Conservation (phyloP, 1,140 invertebrate genomes). For the Trachelipus rathkii region DNA sequence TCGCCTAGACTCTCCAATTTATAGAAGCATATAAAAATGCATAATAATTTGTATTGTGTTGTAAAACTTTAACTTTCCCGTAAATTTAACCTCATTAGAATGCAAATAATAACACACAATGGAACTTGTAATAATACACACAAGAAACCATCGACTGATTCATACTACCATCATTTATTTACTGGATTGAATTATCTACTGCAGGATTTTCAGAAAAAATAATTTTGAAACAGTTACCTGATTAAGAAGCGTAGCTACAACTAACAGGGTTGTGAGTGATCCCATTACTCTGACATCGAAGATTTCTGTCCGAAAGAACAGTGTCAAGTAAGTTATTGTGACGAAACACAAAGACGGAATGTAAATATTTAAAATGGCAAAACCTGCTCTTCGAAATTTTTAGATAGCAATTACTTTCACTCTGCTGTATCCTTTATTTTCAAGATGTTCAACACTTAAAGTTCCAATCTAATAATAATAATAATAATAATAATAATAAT, state of each 20-base stretch:
- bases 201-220: neutral
- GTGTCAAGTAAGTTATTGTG: conserved; percentile 10
- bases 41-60: no score
- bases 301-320: conserved; percentile 26
- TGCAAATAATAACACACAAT: no score
- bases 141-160: no score
- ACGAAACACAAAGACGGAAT: conserved; percentile 20
- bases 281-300: conserved; percentile 32
- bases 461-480: neutral
- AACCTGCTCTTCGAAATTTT: conserved; percentile 16
- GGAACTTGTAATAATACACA: no score
- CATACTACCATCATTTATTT: no score
- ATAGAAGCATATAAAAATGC: no score
- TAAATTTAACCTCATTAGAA: no score
- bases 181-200: no score
- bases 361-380: conserved; percentile 22
- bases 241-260: conserved; percentile 25
- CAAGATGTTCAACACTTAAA: neutral
- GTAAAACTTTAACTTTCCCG: no score
- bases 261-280: conserved; percentile 19
- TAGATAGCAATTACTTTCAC: conserved; percentile 12
- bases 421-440: neutral
- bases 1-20: no score
- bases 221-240: conserved; percentile 1
- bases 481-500: conserved; percentile 12